phyloP scores from a whole-genome alignment of 1,140 invertebrate genomes.

The Metaphire vulgaris region DNA sequence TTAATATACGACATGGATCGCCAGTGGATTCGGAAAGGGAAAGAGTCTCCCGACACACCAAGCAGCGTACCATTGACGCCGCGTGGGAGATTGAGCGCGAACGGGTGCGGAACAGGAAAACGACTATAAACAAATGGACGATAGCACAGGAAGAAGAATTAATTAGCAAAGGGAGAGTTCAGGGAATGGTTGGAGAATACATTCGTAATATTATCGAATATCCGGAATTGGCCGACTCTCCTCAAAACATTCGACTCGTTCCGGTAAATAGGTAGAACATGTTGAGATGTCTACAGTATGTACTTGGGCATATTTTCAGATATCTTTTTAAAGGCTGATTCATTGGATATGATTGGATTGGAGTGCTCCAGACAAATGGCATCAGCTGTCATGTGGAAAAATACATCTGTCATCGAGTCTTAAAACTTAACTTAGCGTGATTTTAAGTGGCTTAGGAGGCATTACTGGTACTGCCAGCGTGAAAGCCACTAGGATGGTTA shows the following conservation, averaged over 20 bases:
- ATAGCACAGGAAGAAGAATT: constrained; percentile 80
- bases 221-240: constrained; percentile 86
- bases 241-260: constrained; percentile 72
- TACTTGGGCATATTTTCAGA: too few relatives aligned
- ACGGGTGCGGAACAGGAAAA: constrained; percentile 66
- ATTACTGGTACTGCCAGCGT: too few relatives aligned
- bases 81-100: constrained; percentile 87
- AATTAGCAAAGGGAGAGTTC: constrained; percentile 72
- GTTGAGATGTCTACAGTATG: too few relatives aligned
- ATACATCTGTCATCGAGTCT: too few relatives aligned
- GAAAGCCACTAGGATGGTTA: too few relatives aligned
- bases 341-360: too few relatives aligned
- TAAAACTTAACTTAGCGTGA: too few relatives aligned
- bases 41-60: constrained; percentile 78
- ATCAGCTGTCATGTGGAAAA: too few relatives aligned
- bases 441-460: too few relatives aligned
- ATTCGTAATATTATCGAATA: constrained; percentile 81
- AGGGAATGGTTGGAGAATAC: constrained; percentile 81
- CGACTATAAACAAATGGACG: constrained; percentile 55
- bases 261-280: not conserved
- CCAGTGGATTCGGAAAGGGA: constrained; percentile 75
- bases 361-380: too few relatives aligned
- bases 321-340: too few relatives aligned
- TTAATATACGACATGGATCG: constrained; percentile 80
- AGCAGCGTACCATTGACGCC: constrained; percentile 72